Base-by-base conservation (phyloP, 2,113 vertebrate species). In the Daphoenositta chrysoptera region DNA sequence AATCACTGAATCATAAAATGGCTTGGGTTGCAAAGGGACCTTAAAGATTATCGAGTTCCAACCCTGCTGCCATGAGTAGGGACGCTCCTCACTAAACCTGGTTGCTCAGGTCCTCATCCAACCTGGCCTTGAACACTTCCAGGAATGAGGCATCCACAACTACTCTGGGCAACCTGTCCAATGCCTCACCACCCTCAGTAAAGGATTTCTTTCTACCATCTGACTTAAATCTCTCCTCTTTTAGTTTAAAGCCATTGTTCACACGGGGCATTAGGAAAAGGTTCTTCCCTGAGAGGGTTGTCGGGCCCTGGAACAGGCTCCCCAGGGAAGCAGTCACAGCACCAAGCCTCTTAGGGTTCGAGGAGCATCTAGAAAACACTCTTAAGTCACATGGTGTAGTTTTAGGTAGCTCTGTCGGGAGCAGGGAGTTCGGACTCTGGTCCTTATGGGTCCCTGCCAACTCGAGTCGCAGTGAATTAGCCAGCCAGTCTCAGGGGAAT, bases 21-120 rank as follows among this genome's bases (percentile, higher is more conserved):
- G 42, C 27, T 37, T 56, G 22, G 7, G 22, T 27, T 83, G 35
- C 35, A 83, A 56, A 50, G 48, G 18, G 22, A 77, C 42, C 35
- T 48, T 33, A 42, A 56, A 63, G 30, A 77, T 37, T 26, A 28
- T 7, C 26, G 7, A 42, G 31, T 37, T 56, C 22, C 40, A 68
- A 35, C 56, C 10, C 26, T 69, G 40, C 16, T 76, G n/a, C 26
- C 47, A 54, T 13, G 5, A 63, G n/a, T 20, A 82, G n/a, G 30
- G 65, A 37, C 0, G 0, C 3, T 30, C 18, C 10, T 16, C 31
- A 56, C 27, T 56, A 70, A 60, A 37, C 5, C 22, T 37, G 42
- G 8, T 7, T 37, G 35, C 26, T 63, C 42, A 77, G 35, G 42
- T 23, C 27, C 35, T 44, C 56, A 63, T 63, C 31, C 56, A 56